Evolutionary conservation across 2,113 vertebrate species (phyloP), one percentile per base, ranked within the genome.

Genomic region (Odontesthes bonariensis): DNA sequence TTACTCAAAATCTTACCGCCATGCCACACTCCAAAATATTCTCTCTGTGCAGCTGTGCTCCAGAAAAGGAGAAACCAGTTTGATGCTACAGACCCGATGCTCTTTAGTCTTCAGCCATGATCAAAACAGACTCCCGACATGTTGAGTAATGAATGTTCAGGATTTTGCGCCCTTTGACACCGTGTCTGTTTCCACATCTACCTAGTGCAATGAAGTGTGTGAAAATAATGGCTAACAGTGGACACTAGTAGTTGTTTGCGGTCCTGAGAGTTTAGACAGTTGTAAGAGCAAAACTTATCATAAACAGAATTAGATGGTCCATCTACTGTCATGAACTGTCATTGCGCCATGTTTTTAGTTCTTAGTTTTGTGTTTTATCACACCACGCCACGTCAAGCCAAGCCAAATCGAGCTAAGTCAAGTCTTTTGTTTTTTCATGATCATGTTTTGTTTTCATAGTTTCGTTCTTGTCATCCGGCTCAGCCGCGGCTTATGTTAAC

Each of bases 171-270:
- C 40, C 55, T 23, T 58, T 52, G 64, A 57, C 54, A 47, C 55
- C 5, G 8, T 11, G 20, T 2, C 32, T n/a, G 44, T 31, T 22
- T 54, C 84, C 63, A 47, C 58, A 52, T 69, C 49, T 19, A 19
- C 52, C 51, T 60, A 35, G 54, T 47, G 20, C 56, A 58, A 32
- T 56, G 2, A 56, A 42, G 66, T 73, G 60, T 70, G 27, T 38
- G 49, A 66, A 64, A 44, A 54, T 74, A 56, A 74, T 60, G 32
- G 69, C 60, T 65, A 60, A 85, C 72, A 42, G 58, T 27, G 73
- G 76, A 67, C 59, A 77, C 75, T 74, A 77, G 72, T 60, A 66
- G 67, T 35, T 54, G 20, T 81, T 38, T 32, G 33, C 62, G 46
- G 62, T 67, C 42, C 56, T 44, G 54, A 3, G 35, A 38, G 35